phyloP scores from a whole-genome alignment of 2,113 vertebrate genomes.

The Rhegmatorhina hoffmannsi region DNA sequence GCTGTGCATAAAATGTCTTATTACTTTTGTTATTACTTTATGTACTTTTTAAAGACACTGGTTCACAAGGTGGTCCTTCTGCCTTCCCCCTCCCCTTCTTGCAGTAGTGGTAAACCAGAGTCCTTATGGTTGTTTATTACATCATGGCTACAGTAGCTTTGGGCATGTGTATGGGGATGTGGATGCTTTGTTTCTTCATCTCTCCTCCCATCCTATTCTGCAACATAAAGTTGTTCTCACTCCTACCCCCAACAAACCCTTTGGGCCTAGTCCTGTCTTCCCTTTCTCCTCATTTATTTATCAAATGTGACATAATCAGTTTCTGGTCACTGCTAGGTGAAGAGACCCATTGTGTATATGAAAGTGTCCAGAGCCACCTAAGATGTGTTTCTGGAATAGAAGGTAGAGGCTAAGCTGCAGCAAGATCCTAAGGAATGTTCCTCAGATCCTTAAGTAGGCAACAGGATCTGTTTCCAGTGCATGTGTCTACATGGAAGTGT shows the following conservation, averaged over 20 bases:
- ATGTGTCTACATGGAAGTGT: not conserved
- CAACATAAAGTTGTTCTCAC: not conserved
- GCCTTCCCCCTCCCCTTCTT: not conserved
- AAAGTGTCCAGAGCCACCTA: not conserved
- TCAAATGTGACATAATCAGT: not conserved
- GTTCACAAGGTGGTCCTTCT: not conserved
- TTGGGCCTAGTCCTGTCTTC: not conserved
- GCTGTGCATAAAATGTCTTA: not conserved
- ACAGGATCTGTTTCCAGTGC: not conserved
- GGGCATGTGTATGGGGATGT: not conserved
- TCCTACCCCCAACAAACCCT: not conserved
- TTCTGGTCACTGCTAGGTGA: not conserved
- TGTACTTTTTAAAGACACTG: not conserved
- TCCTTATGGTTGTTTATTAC: not conserved
- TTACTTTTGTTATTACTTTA: not conserved
- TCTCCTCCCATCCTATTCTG: not conserved
- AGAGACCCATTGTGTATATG: not conserved
- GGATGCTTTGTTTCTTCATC: not conserved
- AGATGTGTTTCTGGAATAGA: not conserved
- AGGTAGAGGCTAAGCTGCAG: not conserved
- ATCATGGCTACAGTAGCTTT: not conserved
- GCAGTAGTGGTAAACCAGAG: not conserved
- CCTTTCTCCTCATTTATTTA: not conserved
- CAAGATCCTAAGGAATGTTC: not conserved
- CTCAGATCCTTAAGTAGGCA: not conserved